phyloP scores from a whole-genome alignment of 30 jellyfish, hydroid and myxozoan species.

The Cassiopea xamachana region DNA sequence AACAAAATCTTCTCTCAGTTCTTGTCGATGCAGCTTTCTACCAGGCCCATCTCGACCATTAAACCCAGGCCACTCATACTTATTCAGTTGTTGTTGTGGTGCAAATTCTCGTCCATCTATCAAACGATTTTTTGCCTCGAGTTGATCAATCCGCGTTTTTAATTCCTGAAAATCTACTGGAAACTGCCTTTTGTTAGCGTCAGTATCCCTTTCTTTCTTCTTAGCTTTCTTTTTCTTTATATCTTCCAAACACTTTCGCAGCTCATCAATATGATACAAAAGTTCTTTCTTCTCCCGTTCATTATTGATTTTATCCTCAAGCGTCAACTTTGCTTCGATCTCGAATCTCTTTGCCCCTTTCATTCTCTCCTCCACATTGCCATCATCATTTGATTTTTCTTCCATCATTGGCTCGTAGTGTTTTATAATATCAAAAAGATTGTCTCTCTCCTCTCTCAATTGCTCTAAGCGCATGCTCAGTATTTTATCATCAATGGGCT shows the following conservation, averaged over 20 bases:
- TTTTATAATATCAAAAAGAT: slow-evolving; percentile 41
- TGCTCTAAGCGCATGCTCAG: slow-evolving; percentile 56
- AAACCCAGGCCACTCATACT: not conserved
- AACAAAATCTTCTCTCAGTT: not conserved
- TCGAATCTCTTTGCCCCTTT: slow-evolving; percentile 7
- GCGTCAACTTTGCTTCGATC: slow-evolving; percentile 49
- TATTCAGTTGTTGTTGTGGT: not conserved
- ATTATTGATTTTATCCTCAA: slow-evolving; percentile 1
- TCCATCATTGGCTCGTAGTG: slow-evolving; percentile 59
- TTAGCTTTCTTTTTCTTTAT: slow-evolving; percentile 27
- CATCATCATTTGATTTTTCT: not conserved
- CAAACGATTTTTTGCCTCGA: slow-evolving; percentile 7
- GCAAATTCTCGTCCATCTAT: not conserved
- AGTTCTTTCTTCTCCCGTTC: slow-evolving; percentile 35
- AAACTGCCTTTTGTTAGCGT: not conserved
- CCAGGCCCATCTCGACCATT: not conserved
- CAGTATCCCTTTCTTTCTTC: slow-evolving; percentile 1
- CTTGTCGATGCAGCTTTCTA: not conserved
- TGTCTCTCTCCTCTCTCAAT: slow-evolving; percentile 58
- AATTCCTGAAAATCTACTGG: not conserved
- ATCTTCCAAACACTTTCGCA: slow-evolving; percentile 54
- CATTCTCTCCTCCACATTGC: not conserved
- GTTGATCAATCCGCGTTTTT: slow-evolving; percentile 8
- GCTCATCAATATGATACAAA: slow-evolving; percentile 63
- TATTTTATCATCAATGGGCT: slow-evolving; percentile 42